Base-by-base conservation (phyloP, 2,797 vertebrate genomes). In the Odontamblyopus lacepedii region DNA sequence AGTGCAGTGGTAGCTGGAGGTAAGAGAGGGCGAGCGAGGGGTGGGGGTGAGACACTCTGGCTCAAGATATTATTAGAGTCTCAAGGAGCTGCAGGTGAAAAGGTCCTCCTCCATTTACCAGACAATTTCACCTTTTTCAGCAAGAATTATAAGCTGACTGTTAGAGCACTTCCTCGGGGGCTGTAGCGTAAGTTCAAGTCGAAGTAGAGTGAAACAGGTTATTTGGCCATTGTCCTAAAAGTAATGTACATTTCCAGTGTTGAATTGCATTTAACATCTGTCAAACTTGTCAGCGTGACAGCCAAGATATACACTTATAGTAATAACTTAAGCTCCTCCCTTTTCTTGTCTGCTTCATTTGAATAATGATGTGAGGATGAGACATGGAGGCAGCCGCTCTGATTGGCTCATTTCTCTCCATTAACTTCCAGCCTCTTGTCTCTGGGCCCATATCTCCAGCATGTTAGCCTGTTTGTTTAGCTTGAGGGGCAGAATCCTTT, bases 21-120 rank as follows among this genome's bases (percentile, higher is more conserved):
- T 88, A 81, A 82, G 81, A 80, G 82, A 78, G 84, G 59, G 73
- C 69, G 71, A 67, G 79, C 12, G 63, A 57, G 65, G 30, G 69
- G 56, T 69, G 70, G 72, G 75, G 74, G 78, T 80, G 80, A 87
- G 75, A 77, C 78, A 85, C 85, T 88, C 86, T 85, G 88, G 70
- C 75, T 88, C 85, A 90, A 92, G 87, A 88, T 88, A 83, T 93
- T 89, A 90, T 94, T 86, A 85, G 96, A 97, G 96, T 96, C 95
- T 92, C 95, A 96, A 90, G 97, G 98, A 94, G 93, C 96, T 94
- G 93, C 95, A 96, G 96, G 98, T 96, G 95, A 96, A 96, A 96
- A 91, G 96, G 96, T 96, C 77, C 82, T 86, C 66, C 79, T 87
- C 80, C 32, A 2, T 86, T 86, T 83, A 79, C 79, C 62, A 73